phyloP scores from a whole-genome alignment of 2,797 vertebrate species.

The Acridotheres tristis region DNA sequence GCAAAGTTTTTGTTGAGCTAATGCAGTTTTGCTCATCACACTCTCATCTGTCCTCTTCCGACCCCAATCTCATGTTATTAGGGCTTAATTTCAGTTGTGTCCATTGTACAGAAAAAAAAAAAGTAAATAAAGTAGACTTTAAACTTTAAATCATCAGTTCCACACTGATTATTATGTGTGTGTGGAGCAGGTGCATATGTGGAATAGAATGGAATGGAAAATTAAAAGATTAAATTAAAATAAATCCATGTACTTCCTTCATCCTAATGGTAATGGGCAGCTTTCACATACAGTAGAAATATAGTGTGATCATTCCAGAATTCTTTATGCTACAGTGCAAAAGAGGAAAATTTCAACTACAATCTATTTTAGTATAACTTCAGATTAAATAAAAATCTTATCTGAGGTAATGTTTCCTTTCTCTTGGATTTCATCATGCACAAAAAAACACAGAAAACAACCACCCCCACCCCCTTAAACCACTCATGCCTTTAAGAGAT shows the following conservation, averaged over 20 bases:
- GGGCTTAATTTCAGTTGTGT: background rate
- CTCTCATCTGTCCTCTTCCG: accelerated
- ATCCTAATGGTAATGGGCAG: background rate
- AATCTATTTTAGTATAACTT: background rate
- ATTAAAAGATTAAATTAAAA: background rate
- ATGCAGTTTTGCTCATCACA: background rate
- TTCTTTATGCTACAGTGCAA: background rate
- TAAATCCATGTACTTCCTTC: background rate
- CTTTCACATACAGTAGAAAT: background rate
- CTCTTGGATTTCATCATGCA: background rate
- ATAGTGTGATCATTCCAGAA: background rate
- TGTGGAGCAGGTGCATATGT: background rate
- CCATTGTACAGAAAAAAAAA: background rate
- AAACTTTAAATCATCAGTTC: background rate
- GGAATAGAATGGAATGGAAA: background rate
- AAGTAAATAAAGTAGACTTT: background rate
- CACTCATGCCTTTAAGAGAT: background rate
- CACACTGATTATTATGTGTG: no score
- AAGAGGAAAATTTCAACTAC: background rate
- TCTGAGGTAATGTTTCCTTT: background rate
- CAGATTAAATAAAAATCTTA: background rate
- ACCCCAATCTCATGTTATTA: background rate
- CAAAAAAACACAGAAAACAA: accelerated
- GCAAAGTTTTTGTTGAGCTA: background rate
- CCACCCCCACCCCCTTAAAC: accelerated